A percentile compares a stretch with the other conserved stretches of the same genome.
Evolutionary conservation across 2,113 vertebrate species (phyloP).

Genomic region (Pycnonotus jocosus): DNA sequence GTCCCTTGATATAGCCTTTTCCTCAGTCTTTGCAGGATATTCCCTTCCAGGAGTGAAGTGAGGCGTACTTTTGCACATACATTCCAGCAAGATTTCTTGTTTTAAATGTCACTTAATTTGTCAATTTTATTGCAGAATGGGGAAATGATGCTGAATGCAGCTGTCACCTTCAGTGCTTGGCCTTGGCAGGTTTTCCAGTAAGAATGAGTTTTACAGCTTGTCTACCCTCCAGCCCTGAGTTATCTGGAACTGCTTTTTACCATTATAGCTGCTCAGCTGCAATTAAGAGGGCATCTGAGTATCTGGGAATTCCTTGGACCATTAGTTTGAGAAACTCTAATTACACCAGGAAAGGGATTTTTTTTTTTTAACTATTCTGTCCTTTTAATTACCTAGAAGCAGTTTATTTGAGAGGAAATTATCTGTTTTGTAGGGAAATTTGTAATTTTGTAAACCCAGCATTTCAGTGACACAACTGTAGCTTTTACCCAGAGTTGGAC

Average conservation of each 20-base stretch:
- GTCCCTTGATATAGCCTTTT: conserved; percentile 27
- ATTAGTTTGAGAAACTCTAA: conserved; percentile 65
- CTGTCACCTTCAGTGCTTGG: conserved; percentile 62
- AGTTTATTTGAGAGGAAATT: conserved; percentile 41
- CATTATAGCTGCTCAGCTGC: conserved; percentile 61
- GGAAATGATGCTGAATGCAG: conserved; percentile 61
- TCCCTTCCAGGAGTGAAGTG: conserved; percentile 34
- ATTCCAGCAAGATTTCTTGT: conserved; percentile 33
- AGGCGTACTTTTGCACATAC: conserved; percentile 10
- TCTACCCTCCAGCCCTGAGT: conserved; percentile 65
- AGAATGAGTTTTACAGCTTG: conserved; percentile 64
- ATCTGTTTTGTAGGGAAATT: conserved; percentile 17
- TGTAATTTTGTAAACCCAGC: not conserved
- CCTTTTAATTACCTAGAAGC: conserved; percentile 67
- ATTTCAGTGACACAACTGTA: not conserved
- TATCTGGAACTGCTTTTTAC: conserved; percentile 63
- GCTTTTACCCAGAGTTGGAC: not conserved
- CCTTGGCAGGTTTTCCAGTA: conserved; percentile 66
- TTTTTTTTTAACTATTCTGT: not conserved
- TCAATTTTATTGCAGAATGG: conserved; percentile 66
- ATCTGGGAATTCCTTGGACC: conserved; percentile 68
- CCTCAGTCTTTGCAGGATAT: not conserved
- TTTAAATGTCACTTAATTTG: conserved; percentile 67
- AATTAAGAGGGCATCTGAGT: conserved; percentile 71
- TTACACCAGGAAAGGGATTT: conserved; percentile 18